Conservation (phyloP, 2,797 vertebrate species). For the Bucorvus abyssinicus region DNA sequence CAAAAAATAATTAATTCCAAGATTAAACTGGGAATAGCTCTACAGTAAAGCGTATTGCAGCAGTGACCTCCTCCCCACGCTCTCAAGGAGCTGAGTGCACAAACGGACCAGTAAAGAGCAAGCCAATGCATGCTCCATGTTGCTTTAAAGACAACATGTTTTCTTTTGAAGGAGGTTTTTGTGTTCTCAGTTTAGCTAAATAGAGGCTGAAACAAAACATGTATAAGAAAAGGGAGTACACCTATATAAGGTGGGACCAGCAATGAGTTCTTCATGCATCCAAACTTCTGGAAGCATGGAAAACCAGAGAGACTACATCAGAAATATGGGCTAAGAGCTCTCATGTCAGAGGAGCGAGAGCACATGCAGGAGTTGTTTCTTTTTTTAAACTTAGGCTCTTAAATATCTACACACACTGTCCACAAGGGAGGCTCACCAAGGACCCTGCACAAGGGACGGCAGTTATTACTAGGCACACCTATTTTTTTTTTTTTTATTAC, state of each 20-base stretch:
- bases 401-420: not conserved
- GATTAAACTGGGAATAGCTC: not conserved
- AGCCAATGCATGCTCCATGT: accelerated
- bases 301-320: not conserved
- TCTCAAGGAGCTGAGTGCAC: not conserved
- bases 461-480: not conserved
- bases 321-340: not conserved
- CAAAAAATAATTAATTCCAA: not conserved
- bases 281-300: not conserved
- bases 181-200: not conserved
- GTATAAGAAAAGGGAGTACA: not conserved
- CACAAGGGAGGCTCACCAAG: not conserved
- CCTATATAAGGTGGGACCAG: not conserved
- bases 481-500: slow-evolving; percentile 30
- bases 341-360: not conserved
- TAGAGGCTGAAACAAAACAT: not conserved
- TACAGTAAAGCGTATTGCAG: not conserved
- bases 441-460: not conserved
- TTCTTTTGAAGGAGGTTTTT: not conserved
- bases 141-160: not conserved
- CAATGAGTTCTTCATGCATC: not conserved
- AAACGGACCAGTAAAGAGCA: not conserved
- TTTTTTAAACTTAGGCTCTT: not conserved
- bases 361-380: not conserved
- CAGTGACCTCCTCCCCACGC: not conserved